Conservation (phyloP, 2,113 vertebrate species). For the Spermophilus dauricus region DNA sequence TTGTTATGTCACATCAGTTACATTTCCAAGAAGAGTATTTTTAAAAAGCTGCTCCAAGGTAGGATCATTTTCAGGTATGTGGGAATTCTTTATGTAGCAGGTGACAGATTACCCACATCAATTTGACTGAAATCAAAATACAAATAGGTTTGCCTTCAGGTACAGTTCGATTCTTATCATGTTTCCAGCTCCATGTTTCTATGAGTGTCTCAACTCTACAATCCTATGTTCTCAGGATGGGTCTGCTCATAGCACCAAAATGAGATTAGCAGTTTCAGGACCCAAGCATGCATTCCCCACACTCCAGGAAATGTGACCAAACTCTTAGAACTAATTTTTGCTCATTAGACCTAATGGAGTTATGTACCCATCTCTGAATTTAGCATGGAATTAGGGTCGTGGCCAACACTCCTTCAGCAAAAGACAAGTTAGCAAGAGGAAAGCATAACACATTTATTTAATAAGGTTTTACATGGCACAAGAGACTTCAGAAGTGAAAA, state of each 20-base stretch:
- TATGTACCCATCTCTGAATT: neutral
- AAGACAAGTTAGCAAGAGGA: neutral
- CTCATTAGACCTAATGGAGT: neutral
- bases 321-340: neutral
- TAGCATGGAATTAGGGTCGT: neutral
- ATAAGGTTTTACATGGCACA: neutral
- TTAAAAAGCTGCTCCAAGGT: neutral
- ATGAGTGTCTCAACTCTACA: neutral
- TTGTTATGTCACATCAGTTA: no score
- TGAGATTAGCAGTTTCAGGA: neutral
- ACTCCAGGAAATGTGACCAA: neutral
- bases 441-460: neutral
- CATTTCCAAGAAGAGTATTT: neutral
- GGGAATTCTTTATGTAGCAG: neutral
- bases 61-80: neutral
- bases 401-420: neutral
- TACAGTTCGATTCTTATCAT: neutral
- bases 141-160: neutral
- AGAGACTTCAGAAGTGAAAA: neutral
- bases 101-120: neutral
- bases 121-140: neutral
- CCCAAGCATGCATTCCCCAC: neutral
- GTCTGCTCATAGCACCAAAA: neutral
- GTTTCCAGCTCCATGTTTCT: neutral
- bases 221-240: neutral